Conservation (phyloP, 2,888 invertebrate species). For the Dryomyza anilis region DNA sequence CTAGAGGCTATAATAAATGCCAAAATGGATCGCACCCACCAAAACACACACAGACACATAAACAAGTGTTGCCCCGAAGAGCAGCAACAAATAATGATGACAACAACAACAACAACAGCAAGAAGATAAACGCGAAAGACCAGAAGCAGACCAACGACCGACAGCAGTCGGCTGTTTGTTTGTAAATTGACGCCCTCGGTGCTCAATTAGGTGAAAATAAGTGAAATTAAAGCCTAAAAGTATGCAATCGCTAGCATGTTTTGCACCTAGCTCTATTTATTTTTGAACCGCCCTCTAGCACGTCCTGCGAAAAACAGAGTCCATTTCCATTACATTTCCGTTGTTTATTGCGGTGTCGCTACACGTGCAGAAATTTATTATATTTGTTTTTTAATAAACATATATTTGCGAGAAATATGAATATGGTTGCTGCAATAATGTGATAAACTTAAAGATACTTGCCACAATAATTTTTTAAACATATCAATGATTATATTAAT, state of each 20-base stretch:
- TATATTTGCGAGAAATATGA: too few relatives aligned
- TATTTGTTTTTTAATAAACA: too few relatives aligned
- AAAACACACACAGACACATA: neutral
- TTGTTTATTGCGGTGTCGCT: neutral
- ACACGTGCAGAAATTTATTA: neutral
- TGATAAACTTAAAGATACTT: too few relatives aligned
- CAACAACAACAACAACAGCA: neutral
- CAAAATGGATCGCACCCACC: neutral
- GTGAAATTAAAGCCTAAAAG: slow-evolving; percentile 30
- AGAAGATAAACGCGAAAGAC: neutral
- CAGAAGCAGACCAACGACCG: neutral
- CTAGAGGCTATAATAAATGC: neutral
- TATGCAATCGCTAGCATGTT: slow-evolving; percentile 32
- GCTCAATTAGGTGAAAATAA: slow-evolving; percentile 39
- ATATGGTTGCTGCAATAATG: too few relatives aligned
- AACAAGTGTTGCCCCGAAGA: neutral
- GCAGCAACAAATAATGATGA: neutral
- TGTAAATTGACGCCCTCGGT: slow-evolving; percentile 29
- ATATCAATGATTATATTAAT: too few relatives aligned
- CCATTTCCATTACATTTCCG: slow-evolving; percentile 18
- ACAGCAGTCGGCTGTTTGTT: neutral
- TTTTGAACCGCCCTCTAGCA: neutral
- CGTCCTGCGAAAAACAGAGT: too few relatives aligned
- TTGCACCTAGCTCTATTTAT: slow-evolving; percentile 11
- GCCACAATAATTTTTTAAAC: too few relatives aligned